Conservation (phyloP, 2,113 vertebrate genomes). For the Speoplatyrhinus poulsoni region DNA sequence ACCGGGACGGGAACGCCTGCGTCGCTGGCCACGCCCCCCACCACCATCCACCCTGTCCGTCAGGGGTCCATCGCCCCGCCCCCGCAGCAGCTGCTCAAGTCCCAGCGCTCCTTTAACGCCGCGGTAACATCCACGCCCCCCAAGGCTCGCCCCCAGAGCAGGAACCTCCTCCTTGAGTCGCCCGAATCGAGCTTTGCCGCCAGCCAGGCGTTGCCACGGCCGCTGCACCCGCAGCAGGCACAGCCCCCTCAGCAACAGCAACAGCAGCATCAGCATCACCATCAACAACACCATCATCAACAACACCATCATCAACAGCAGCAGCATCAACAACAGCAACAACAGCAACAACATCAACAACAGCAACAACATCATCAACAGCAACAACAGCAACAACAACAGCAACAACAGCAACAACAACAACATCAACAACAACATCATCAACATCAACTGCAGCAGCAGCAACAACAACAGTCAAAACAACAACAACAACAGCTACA, state of each 20-base stretch:
- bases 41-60: slow-evolving; percentile 75
- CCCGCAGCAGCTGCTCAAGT: slow-evolving; percentile 72
- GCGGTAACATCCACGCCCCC: slow-evolving; percentile 77
- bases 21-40: slow-evolving; percentile 78
- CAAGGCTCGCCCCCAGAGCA: slow-evolving; percentile 87
- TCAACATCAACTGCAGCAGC: background rate
- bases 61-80: slow-evolving; percentile 71
- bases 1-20: slow-evolving; percentile 75
- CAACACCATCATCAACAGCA: slow-evolving; percentile 9
- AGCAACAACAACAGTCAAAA: slow-evolving; percentile 3
- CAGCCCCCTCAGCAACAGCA: slow-evolving; percentile 46
- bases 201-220: slow-evolving; percentile 58
- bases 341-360: background rate
- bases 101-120: slow-evolving; percentile 76
- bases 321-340: slow-evolving; percentile 15
- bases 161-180: slow-evolving; percentile 88
- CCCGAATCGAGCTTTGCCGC: slow-evolving; percentile 81
- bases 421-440: slow-evolving; percentile 3
- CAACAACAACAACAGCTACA: slow-evolving; percentile 32
- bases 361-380: slow-evolving; percentile 1
- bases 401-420: slow-evolving; percentile 18
- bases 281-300: slow-evolving; percentile 69
- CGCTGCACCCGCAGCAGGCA: slow-evolving; percentile 49
- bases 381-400: slow-evolving; percentile 22
- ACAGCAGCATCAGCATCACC: slow-evolving; percentile 74